Percentiles rank a stretch among this genome's conserved stretches.
Evolutionary conservation across 1,140 invertebrate genomes (phyloP).

Genomic region (Planococcus citri): DNA sequence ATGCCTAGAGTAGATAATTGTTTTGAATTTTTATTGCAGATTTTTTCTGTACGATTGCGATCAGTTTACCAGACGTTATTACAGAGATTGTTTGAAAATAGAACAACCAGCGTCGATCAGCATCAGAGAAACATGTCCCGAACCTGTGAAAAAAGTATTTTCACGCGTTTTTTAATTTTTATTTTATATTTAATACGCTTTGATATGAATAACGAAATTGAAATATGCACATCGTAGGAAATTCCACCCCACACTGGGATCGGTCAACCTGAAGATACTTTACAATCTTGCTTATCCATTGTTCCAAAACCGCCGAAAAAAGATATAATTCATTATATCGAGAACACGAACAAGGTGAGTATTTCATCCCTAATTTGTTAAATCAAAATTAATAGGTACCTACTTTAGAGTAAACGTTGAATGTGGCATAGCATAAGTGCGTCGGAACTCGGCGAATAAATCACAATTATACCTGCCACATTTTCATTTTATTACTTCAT

Average conservation of each 20-base stretch:
- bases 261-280: constrained; percentile 58
- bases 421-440: background rate
- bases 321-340: constrained; percentile 5
- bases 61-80: constrained; percentile 64
- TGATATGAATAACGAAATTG: background rate
- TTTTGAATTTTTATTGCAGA: constrained; percentile 28
- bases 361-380: no score
- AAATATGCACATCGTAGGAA: constrained; percentile 28
- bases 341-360: background rate
- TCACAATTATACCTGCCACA: no score
- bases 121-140: background rate
- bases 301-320: constrained; percentile 52
- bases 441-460: no score
- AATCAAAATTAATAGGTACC: no score
- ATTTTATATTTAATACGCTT: no score
- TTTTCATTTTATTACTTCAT: no score
- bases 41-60: constrained; percentile 71
- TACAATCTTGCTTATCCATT: constrained; percentile 52
- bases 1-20: background rate
- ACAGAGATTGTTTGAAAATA: constrained; percentile 31
- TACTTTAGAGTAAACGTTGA: no score
- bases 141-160: background rate
- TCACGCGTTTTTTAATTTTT: background rate
- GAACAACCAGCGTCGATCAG: constrained; percentile 27
- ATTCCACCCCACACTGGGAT: constrained; percentile 54